Percentiles rank a stretch among this genome's conserved stretches.
These are phyloP conservation scores for Anthophora plumipes DNA, from an alignment of 2,888 invertebrate genomes.

Conservation along the genomic window DNA sequence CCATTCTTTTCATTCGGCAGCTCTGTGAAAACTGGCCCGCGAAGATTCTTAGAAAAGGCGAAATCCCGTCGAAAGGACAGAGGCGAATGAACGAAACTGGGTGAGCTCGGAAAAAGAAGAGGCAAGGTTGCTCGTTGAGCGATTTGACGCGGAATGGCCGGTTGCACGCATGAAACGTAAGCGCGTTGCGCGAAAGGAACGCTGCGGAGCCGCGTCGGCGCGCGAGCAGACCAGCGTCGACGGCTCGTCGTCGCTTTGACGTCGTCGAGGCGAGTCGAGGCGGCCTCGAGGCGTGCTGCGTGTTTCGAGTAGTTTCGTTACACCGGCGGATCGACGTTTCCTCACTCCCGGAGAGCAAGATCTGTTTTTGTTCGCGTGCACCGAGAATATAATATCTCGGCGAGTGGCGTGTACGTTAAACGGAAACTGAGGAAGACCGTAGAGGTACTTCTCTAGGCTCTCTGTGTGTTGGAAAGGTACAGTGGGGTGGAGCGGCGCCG, in stretches of 20 bases:
- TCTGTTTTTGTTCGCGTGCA: conserved; percentile 19
- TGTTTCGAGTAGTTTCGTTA: conserved; percentile 1
- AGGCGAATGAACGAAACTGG: background rate
- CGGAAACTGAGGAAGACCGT: conserved; percentile 16
- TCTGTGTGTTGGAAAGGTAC: background rate
- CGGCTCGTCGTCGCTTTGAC: conserved; percentile 55
- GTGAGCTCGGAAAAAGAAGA: background rate
- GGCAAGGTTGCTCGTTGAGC: conserved; percentile 2
- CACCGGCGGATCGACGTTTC: conserved; percentile 6
- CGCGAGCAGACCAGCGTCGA: conserved; percentile 51
- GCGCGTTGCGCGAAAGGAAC: conserved; percentile 51
- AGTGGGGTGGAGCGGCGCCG: conserved; percentile 57
- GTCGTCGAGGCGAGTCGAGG: conserved; percentile 58
- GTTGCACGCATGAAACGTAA: conserved; percentile 49
- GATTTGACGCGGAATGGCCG: conserved; percentile 44
- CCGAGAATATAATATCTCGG: background rate
- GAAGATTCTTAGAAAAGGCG: background rate
- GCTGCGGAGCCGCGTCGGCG: conserved; percentile 62
- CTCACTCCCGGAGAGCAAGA: background rate
- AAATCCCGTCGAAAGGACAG: too few species aligned
- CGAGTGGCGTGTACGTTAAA: conserved; percentile 31
- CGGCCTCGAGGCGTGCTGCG: conserved; percentile 23
- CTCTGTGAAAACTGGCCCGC: too few species aligned
- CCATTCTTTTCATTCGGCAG: background rate
- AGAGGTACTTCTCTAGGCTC: background rate